Percentiles rank a stretch among this genome's conserved stretches.
phyloP scores from a whole-genome alignment of 2,888 invertebrate species.

The Gandaritis pyraliata region DNA sequence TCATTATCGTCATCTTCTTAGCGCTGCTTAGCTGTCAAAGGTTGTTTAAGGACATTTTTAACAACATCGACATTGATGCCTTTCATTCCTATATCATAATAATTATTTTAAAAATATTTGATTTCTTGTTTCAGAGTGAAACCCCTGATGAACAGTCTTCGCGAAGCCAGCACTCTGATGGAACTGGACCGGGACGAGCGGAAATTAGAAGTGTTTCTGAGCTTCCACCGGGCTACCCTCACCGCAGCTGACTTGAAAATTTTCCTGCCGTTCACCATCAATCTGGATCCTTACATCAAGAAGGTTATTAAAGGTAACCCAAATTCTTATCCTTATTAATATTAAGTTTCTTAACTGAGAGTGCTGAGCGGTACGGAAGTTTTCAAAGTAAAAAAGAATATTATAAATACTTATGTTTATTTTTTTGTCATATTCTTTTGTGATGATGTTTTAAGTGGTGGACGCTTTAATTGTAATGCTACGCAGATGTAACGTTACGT shows the following conservation, averaged over 20 bases:
- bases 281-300: constrained; percentile 98
- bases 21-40: too few species aligned
- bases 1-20: too few species aligned
- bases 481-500: too few species aligned
- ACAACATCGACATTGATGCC: too few species aligned
- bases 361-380: too few species aligned
- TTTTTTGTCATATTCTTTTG: too few species aligned
- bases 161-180: constrained; percentile 94
- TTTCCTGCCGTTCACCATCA: constrained; percentile 98
- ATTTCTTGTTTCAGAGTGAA: constrained; percentile 86
- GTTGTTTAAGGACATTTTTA: too few species aligned
- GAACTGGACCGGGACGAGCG: constrained; percentile 97
- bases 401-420: too few species aligned
- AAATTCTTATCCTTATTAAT: neutral
- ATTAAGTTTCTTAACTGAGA: neutral
- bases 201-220: constrained; percentile 96
- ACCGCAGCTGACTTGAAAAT: constrained; percentile 95
- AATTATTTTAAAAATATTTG: constrained; percentile 3
- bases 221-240: constrained; percentile 93
- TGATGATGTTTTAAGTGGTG: too few species aligned
- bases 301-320: constrained; percentile 93
- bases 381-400: too few species aligned
- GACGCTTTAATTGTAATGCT: too few species aligned
- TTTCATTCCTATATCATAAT: too few species aligned
- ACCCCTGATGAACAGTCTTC: constrained; percentile 91